A percentile compares a stretch with the other conserved stretches of the same genome.
phyloP scores from a whole-genome alignment of 2,888 invertebrate genomes.

The Scaeva pyrastri region DNA sequence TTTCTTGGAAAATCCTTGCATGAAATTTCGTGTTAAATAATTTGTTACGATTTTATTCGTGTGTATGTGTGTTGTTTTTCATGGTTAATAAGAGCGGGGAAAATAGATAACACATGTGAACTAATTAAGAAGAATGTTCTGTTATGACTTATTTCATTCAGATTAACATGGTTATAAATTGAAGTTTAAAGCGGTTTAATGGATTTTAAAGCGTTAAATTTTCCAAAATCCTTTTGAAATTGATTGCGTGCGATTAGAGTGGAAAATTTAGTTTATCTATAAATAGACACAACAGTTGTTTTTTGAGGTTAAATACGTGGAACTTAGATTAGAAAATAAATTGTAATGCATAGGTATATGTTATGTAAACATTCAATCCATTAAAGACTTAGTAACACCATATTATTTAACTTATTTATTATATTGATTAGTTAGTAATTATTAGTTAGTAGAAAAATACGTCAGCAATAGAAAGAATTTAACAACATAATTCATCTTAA shows the following conservation, averaged over 20 bases:
- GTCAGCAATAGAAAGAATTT: too few species aligned
- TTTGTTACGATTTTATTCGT: slow-evolving; percentile 33
- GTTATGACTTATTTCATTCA: slow-evolving; percentile 50
- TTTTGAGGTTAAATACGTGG: too few species aligned
- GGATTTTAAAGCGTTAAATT: slow-evolving; percentile 61
- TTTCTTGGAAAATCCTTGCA: slow-evolving; percentile 39
- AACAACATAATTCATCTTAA: too few species aligned
- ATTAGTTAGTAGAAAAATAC: too few species aligned
- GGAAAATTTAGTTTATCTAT: neutral
- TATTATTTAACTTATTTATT: too few species aligned
- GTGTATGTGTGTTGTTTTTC: neutral
- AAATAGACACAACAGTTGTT: too few species aligned
- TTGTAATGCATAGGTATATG: too few species aligned
- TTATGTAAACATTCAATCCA: too few species aligned
- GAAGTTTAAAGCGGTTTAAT: slow-evolving; percentile 48
- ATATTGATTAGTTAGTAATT: too few species aligned
- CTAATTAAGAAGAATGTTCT: slow-evolving; percentile 27
- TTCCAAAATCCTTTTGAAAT: neutral
- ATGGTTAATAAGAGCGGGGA: slow-evolving; percentile 13
- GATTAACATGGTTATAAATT: slow-evolving; percentile 32
- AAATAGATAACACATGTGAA: slow-evolving; percentile 13
- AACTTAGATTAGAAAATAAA: too few species aligned
- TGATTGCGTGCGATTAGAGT: neutral
- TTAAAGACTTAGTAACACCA: too few species aligned
- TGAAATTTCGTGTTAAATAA: slow-evolving; percentile 42